These are phyloP conservation scores for Pyrrhia umbra DNA, from an alignment of 2,888 invertebrate species.

Conservation along the genomic window DNA sequence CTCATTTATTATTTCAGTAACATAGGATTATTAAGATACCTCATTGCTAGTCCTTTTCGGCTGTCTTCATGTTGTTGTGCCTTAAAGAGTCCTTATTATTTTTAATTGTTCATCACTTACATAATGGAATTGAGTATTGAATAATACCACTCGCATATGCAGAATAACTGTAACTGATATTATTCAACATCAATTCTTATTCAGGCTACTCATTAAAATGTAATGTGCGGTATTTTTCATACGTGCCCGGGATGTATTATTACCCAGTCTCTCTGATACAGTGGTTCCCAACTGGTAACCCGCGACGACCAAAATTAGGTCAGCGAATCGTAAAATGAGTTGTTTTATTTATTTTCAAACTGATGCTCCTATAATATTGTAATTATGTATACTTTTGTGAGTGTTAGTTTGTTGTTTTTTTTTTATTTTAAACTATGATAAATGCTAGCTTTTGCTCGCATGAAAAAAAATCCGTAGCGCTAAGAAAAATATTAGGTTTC, in stretches of 20 bases:
- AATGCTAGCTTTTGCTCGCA: too few relatives aligned
- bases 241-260: constrained; percentile 33
- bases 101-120: too few relatives aligned
- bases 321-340: background rate
- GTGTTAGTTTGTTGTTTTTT: background rate
- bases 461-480: too few relatives aligned
- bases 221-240: constrained; percentile 39
- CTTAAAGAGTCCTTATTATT: too few relatives aligned
- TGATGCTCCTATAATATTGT: background rate
- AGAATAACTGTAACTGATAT: constrained; percentile 1
- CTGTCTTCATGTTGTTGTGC: too few relatives aligned
- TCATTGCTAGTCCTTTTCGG: too few relatives aligned
- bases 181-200: background rate
- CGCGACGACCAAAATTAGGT: background rate
- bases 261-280: constrained; percentile 7
- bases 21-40: too few relatives aligned
- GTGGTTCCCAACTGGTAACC: background rate
- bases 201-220: constrained; percentile 2
- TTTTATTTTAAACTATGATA: too few relatives aligned
- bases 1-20: too few relatives aligned
- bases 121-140: too few relatives aligned
- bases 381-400: background rate
- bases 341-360: background rate
- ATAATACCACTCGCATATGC: background rate
- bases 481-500: too few relatives aligned